phyloP scores from a whole-genome alignment of 2,113 vertebrate genomes.

The Pseudorasbora parva region DNA sequence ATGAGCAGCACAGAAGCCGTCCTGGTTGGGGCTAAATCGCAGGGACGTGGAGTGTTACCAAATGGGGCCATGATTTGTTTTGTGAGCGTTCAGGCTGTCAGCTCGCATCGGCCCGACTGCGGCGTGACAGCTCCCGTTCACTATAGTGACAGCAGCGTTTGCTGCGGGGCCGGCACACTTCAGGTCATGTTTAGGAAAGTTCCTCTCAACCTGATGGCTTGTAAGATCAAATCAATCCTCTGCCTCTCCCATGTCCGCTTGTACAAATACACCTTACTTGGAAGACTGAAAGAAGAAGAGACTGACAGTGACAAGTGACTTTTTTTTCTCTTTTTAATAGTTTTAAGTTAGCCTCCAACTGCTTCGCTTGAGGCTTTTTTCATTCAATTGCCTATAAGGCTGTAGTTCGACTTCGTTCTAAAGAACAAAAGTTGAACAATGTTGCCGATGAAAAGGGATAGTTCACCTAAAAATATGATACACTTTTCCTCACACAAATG shows the following conservation, averaged over 20 bases:
- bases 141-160: conserved; percentile 79
- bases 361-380: not conserved
- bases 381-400: conserved; percentile 14
- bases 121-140: conserved; percentile 72
- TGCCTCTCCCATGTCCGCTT: conserved; percentile 70
- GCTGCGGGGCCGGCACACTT: conserved; percentile 80
- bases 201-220: conserved; percentile 81
- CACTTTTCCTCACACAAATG: not conserved
- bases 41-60: conserved; percentile 73
- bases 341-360: conserved; percentile 46
- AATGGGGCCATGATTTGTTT: conserved; percentile 77
- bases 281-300: conserved; percentile 56
- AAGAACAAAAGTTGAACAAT: not conserved
- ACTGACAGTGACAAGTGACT: conserved; percentile 61
- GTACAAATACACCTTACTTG: conserved; percentile 71
- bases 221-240: conserved; percentile 82
- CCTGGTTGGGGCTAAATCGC: conserved; percentile 66
- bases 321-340: conserved; percentile 54
- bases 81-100: conserved; percentile 77
- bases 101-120: conserved; percentile 66
- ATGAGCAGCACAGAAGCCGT: conserved; percentile 39
- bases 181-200: conserved; percentile 82
- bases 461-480: not conserved
- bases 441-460: conserved; percentile 8
- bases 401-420: not conserved